Evolutionary conservation across 2,113 vertebrate genomes (phyloP), one percentile per base, ranked within the genome.

Genomic region (Riparia riparia): DNA sequence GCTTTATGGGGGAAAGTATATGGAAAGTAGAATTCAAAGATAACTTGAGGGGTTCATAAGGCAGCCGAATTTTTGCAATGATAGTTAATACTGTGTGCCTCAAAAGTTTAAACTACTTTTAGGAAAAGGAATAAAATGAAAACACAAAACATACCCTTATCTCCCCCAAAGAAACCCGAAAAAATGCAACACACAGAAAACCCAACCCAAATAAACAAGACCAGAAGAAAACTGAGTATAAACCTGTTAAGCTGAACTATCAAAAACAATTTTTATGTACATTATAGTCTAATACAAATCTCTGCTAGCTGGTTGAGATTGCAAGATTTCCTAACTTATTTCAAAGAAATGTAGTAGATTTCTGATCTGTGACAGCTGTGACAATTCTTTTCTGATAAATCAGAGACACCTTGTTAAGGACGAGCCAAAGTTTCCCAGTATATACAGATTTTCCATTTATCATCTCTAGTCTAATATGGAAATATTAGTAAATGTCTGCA

Each of bases 101-200:
- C 47, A 29, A 47, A 80, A 73, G 1, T 64, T 72, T 60, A 72
- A 87, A 49, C 3, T 47, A 32, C 7, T 20, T 32, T 68, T 56
- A 41, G 25, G 47, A 19, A 68, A 6, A 51, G 5, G 6, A 12
- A 26, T 25, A 8, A 26, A 14, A 9, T 15, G 26, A 20, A 32
- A 9, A 6, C 37, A 37, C 21, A 22, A 12, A 29, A 29, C 2
- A 22, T 16, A 3, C 3, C 5, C 6, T 5, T 25, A 25, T 2
- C 4, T 57, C 5, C 5, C 9, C 32, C 22, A 28, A 31, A 14
- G 14, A 57, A 57, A 47, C 5, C 8, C 22, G 32, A 10, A 28
- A 6, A 31, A 37, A 25, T 11, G 3, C 1, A 61, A 41, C 8
- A 17, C 1, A n/a, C 17, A 25, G 32, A 29, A 29, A 17, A 6